phyloP scores from a whole-genome alignment of 2,797 vertebrate genomes.

The Rhynchonycteris naso region DNA sequence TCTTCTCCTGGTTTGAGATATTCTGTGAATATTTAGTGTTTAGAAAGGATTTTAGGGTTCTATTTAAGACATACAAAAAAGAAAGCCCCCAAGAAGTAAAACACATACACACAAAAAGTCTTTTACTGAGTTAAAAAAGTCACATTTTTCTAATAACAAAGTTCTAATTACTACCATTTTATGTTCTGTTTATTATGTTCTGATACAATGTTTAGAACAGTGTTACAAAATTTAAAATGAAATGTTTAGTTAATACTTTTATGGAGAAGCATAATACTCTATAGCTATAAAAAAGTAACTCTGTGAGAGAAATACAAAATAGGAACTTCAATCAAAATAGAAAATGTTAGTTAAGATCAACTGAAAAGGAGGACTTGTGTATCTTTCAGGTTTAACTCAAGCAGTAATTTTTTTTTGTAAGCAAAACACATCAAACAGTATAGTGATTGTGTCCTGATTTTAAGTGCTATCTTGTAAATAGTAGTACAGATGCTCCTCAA shows the following conservation, averaged over 20 bases:
- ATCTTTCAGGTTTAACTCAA: conserved; percentile 9
- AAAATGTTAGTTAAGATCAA: not conserved
- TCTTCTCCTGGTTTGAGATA: conserved; percentile 43
- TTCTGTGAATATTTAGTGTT: conserved; percentile 1
- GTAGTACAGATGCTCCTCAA: not conserved
- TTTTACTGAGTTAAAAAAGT: conserved; percentile 29
- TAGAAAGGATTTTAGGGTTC: conserved; percentile 22
- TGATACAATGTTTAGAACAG: not conserved
- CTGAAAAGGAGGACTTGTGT: not conserved
- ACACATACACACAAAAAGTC: not conserved
- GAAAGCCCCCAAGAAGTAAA: not conserved
- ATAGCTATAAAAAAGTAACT: not conserved
- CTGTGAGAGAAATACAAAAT: conserved; percentile 19
- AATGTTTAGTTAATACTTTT: conserved; percentile 41
- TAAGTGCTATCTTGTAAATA: not conserved
- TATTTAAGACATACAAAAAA: not conserved
- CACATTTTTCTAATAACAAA: conserved; percentile 44
- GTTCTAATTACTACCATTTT: not conserved
- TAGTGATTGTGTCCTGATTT: not conserved
- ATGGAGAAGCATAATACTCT: not conserved
- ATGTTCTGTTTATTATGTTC: not conserved
- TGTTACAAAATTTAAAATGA: conserved; percentile 30
- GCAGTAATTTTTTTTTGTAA: not conserved
- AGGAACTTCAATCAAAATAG: not conserved
- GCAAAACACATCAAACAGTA: not conserved